A percentile compares a stretch with the other conserved stretches of the same genome.
These are phyloP conservation scores for Andrena praecox DNA, from an alignment of 2,888 invertebrate genomes.

Conservation along the genomic window DNA sequence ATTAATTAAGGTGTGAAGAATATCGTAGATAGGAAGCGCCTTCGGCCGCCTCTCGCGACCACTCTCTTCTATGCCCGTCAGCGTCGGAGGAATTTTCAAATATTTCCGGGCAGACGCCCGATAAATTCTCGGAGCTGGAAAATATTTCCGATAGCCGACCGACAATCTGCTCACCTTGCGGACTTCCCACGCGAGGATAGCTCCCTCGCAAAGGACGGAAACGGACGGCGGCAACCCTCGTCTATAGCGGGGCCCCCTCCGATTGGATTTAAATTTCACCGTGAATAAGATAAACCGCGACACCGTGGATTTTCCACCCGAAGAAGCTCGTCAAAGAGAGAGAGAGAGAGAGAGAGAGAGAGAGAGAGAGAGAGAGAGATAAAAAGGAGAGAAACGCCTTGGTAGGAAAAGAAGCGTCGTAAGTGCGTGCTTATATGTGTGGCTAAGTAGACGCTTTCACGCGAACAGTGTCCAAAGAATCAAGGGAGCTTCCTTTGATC, in stretches of 20 bases:
- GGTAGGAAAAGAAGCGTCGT: slow-evolving; percentile 3
- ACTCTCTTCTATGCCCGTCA: slow-evolving; percentile 49
- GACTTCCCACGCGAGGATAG: slow-evolving; percentile 66
- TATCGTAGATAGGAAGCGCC: slow-evolving; percentile 58
- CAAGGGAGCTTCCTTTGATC: slow-evolving; percentile 56
- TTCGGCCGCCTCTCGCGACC: slow-evolving; percentile 34
- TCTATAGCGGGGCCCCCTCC: slow-evolving; percentile 5
- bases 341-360: not conserved
- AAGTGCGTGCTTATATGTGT: slow-evolving; percentile 38
- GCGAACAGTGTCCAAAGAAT: slow-evolving; percentile 44
- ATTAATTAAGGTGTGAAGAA: slow-evolving; percentile 76
- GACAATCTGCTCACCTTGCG: slow-evolving; percentile 72
- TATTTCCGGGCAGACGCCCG: slow-evolving; percentile 79
- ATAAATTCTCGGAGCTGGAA: slow-evolving; percentile 81
- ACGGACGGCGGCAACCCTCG: not conserved
- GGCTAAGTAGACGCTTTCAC: slow-evolving; percentile 25
- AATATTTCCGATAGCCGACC: slow-evolving; percentile 81
- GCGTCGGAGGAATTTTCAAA: slow-evolving; percentile 80
- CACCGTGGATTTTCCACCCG: slow-evolving; percentile 39
- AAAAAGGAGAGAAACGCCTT: not conserved
- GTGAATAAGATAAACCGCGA: slow-evolving; percentile 69
- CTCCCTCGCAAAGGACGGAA: slow-evolving; percentile 38
- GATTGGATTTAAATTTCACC: slow-evolving; percentile 72
- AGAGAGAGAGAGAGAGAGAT: not conserved
- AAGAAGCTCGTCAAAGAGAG: not conserved